These are phyloP conservation scores for Elgaria multicarinata DNA, from an alignment of 2,113 vertebrate genomes.

Conservation along the genomic window DNA sequence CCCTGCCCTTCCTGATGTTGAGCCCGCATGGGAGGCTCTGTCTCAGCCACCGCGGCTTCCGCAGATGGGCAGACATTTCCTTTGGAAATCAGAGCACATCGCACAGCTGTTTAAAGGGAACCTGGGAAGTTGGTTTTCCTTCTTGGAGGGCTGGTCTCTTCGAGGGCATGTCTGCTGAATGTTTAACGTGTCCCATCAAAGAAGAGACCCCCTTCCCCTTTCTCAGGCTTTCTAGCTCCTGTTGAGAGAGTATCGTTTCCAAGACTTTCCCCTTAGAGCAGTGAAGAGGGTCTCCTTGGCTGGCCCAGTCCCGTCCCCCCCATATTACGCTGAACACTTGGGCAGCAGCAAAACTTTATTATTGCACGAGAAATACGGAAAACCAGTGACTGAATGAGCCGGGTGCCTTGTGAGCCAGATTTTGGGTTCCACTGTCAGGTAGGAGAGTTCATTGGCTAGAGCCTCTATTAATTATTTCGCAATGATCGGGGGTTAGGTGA, in stretches of 20 bases:
- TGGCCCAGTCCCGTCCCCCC: not conserved
- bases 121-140: not conserved
- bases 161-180: accelerated
- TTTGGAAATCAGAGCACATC: not conserved
- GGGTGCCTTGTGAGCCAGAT: not conserved
- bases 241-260: not conserved
- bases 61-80: not conserved
- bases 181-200: accelerated
- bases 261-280: not conserved
- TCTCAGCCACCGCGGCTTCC: not conserved
- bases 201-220: accelerated
- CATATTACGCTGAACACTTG: not conserved
- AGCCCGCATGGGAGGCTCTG: accelerated
- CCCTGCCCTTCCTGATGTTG: not conserved
- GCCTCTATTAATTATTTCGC: no score
- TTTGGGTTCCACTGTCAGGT: not conserved
- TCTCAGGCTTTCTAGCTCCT: not conserved
- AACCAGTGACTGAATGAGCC: not conserved
- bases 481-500: not conserved
- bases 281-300: not conserved
- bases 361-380: not conserved
- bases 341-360: not conserved
- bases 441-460: not conserved
- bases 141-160: not conserved
- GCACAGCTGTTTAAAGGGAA: no score